Conservation (phyloP, 2,797 vertebrate genomes). For the Dryobates pubescens region DNA sequence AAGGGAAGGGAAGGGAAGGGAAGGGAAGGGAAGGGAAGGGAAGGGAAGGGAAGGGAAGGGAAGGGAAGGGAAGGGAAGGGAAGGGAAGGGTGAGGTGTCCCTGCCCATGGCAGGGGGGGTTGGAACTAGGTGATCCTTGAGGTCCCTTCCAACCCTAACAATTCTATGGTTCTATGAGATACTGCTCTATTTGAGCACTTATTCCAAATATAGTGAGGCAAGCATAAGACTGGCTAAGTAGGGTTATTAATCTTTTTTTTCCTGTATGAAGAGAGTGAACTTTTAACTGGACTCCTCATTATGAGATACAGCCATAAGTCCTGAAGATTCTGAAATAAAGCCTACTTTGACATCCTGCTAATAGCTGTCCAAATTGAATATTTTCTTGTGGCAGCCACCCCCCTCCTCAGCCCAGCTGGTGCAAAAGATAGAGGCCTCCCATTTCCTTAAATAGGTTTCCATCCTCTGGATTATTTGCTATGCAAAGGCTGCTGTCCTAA, state of each 20-base stretch:
- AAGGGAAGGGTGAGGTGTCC: no score
- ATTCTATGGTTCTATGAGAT: no score
- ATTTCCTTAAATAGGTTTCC: slow-evolving; percentile 53
- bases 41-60: no score
- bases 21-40: no score
- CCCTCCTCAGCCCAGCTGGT: neutral
- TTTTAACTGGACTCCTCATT: slow-evolving; percentile 34
- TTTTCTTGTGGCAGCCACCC: neutral
- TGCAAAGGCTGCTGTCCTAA: neutral
- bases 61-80: no score
- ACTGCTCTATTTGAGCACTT: neutral
- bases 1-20: no score
- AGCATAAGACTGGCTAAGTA: neutral
- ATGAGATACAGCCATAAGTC: neutral
- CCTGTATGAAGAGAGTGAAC: slow-evolving; percentile 37
- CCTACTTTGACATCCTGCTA: neutral
- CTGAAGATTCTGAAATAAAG: slow-evolving; percentile 41
- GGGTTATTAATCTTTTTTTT: neutral
- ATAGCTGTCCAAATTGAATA: slow-evolving; percentile 19
- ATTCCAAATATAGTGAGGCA: neutral
- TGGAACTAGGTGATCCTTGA: no score
- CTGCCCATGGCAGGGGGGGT: no score
- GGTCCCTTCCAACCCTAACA: no score
- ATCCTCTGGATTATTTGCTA: slow-evolving; percentile 5
- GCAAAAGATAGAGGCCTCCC: neutral